Evolutionary conservation across 1,140 invertebrate genomes (phyloP).

Genomic region (Papilio xuthus): DNA sequence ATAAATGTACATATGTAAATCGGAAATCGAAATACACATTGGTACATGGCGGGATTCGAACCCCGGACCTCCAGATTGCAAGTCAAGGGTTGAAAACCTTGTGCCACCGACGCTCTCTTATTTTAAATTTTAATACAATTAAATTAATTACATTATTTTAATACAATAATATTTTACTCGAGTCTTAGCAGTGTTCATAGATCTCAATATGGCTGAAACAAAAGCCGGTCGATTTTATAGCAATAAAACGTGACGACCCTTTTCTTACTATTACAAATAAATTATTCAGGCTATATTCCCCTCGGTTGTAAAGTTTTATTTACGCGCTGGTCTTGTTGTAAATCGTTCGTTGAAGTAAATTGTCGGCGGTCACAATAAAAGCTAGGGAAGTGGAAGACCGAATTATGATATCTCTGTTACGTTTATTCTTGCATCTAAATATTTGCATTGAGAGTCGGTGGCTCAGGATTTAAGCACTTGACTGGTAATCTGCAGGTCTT

Average conservation of each 20-base stretch:
- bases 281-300: conserved; percentile 29
- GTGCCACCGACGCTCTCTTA: no score
- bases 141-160: no score
- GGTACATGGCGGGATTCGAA: no score
- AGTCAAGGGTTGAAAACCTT: no score
- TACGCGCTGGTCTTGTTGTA: conserved; percentile 34
- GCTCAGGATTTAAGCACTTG: no score
- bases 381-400: neutral
- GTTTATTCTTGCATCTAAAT: neutral
- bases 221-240: conserved; percentile 31
- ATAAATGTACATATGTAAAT: no score
- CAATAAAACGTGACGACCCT: conserved; percentile 34
- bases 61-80: no score
- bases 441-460: no score
- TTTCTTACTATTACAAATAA: conserved; percentile 36
- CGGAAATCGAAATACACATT: no score
- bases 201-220: conserved; percentile 8
- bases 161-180: neutral
- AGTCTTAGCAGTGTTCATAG: neutral
- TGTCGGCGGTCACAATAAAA: conserved; percentile 32
- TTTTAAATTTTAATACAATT: no score
- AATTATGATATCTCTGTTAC: neutral
- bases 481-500: no score
- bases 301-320: conserved; percentile 32
- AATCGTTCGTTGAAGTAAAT: conserved; percentile 33